Percentiles rank a stretch among this genome's conserved stretches.
Evolutionary conservation across 2,888 invertebrate genomes (phyloP).

Genomic region (Oxycera nigricornis): DNA sequence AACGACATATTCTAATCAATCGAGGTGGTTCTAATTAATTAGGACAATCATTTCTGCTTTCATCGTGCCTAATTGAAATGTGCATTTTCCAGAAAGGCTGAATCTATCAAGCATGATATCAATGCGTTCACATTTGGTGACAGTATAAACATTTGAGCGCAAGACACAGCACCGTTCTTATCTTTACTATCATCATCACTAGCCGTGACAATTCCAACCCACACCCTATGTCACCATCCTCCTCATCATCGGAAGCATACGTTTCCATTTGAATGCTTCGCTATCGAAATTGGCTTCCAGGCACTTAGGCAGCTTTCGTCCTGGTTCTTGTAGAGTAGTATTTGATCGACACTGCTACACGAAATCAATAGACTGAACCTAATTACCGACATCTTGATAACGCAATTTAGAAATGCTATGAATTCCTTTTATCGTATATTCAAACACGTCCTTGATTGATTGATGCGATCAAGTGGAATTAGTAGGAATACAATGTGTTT

Average conservation of each 20-base stretch:
- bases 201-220: no score
- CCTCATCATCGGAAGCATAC: no score
- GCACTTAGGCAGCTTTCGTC: neutral
- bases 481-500: no score
- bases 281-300: neutral
- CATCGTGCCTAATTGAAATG: neutral
- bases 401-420: neutral
- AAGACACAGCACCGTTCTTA: neutral
- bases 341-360: neutral
- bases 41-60: no score
- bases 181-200: no score
- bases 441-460: no score
- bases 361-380: neutral
- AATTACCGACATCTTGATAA: neutral
- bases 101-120: neutral
- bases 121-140: neutral
- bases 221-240: neutral
- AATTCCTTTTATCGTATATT: no score
- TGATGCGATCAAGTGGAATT: no score
- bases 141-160: neutral
- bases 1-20: no score
- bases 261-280: no score
- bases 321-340: neutral
- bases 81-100: neutral
- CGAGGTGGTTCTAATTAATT: no score